Evolutionary conservation across 2,113 vertebrate genomes (phyloP), one percentile per base, ranked within the genome.

Genomic region (Cisticola juncidis): DNA sequence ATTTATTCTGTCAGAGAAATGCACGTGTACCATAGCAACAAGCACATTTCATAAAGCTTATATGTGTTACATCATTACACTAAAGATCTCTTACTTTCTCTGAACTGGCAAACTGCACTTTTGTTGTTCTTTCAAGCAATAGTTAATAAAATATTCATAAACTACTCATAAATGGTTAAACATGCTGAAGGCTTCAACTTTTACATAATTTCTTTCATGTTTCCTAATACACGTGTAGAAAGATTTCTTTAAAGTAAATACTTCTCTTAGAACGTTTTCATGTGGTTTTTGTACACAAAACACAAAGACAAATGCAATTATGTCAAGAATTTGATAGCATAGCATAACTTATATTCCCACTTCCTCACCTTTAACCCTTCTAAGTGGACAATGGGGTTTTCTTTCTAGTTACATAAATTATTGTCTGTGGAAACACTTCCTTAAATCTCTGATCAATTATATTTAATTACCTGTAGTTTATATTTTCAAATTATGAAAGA

Each of bases 111-210:
- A 57, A 33, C 51, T 81, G 36, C 53, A 77, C 54, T 95, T 88
- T 92, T 94, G 86, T 86, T 94, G 44, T 95, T 95, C 82, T 96
- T 84, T 96, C 94, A 89, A 94, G 69, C 86, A 94, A 51, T 35
- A 42, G 92, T 89, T 92, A 78, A 94, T 97, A 90, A 96, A 97
- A 97, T 96, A 98, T 97, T 96, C 92, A 97, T 96, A 89, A 93
- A 38, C 72, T 71, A 87, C 82, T 98, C 86, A 92, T 90, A 96
- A 97, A 96, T 95, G 87, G 86, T 89, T 96, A 97, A 97, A 96
- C 7, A 48, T 62, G 74, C 45, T 83, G 71, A 96, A 92, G 90
- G 45, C 42, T 82, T 44, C 72, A 95, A 83, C 79, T 95, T 95
- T 79, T 83, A 79, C 47, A 50, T 18, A 53, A 54, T 86, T 92